phyloP scores from a whole-genome alignment of 2,797 vertebrate genomes.

The Tokudaia muenninki region DNA sequence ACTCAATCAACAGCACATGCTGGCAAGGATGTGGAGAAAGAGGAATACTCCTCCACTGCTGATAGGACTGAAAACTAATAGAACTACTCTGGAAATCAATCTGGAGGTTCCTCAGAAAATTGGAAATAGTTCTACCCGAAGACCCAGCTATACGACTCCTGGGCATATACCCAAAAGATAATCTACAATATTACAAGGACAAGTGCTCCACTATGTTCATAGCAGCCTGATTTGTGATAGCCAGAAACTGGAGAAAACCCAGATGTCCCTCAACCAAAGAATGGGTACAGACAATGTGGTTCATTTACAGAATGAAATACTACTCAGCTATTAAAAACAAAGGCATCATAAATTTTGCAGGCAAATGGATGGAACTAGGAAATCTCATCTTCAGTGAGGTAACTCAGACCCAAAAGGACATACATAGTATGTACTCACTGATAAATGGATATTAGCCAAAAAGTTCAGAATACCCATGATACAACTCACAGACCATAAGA shows the following conservation, averaged over 20 bases:
- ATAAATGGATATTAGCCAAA: neutral
- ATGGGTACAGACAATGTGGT: neutral
- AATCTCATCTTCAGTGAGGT: neutral
- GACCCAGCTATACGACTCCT: neutral
- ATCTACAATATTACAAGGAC: neutral
- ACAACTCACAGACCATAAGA: neutral
- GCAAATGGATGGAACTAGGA: neutral
- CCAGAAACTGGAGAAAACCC: neutral
- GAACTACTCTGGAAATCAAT: neutral
- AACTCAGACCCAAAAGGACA: neutral
- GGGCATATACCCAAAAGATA: neutral
- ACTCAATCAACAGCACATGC: neutral
- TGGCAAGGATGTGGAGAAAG: neutral
- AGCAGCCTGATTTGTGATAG: neutral
- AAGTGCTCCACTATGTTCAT: neutral
- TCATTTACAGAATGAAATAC: neutral
- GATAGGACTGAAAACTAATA: neutral
- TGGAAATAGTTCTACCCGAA: neutral
- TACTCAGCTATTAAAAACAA: neutral
- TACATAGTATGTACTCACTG: neutral
- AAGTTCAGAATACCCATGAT: neutral
- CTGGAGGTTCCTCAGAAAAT: neutral
- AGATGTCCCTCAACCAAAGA: neutral
- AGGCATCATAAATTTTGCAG: neutral
- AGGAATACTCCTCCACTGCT: neutral